Percentiles rank a stretch among this genome's conserved stretches.
Evolutionary conservation across 1,140 invertebrate species (phyloP).

Genomic region (Anoplolepis gracilipes): DNA sequence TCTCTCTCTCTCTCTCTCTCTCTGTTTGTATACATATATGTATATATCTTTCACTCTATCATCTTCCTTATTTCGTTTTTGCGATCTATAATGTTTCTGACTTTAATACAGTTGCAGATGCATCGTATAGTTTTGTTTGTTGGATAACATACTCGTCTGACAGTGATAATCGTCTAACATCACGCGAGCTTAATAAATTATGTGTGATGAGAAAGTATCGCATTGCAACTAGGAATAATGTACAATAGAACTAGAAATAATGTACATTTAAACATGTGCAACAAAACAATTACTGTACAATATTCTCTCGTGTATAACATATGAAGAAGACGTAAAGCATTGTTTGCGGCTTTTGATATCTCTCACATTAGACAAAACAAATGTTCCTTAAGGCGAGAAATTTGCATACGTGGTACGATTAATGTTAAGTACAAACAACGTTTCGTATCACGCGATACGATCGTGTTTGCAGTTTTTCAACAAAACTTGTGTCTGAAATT

Average conservation of each 20-base stretch:
- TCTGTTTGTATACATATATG: too few relatives aligned
- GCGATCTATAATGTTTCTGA: slow-evolving; percentile 67
- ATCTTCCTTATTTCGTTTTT: slow-evolving; percentile 61
- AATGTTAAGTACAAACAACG: neutral
- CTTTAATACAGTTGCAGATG: slow-evolving; percentile 57
- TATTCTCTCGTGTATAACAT: neutral
- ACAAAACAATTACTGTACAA: neutral
- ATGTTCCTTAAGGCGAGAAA: neutral
- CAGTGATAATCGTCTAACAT: slow-evolving; percentile 45
- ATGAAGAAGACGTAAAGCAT: neutral
- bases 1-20: neutral
- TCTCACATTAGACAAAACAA: neutral
- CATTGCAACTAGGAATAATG: slow-evolving; percentile 23
- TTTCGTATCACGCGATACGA: slow-evolving; percentile 21
- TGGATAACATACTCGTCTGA: slow-evolving; percentile 62
- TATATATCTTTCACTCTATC: neutral
- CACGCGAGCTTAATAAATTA: slow-evolving; percentile 47
- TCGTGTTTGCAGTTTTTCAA: slow-evolving; percentile 10
- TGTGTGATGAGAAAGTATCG: slow-evolving; percentile 15
- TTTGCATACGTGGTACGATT: slow-evolving; percentile 1
- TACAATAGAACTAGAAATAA: slow-evolving; percentile 31
- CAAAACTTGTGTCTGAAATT: neutral
- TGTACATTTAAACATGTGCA: neutral
- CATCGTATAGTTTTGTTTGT: slow-evolving; percentile 16
- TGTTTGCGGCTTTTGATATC: neutral